A percentile compares a stretch with the other conserved stretches of the same genome.
Conservation (phyloP, 2,888 invertebrate genomes). For the Acanthosepion lycidas region DNA sequence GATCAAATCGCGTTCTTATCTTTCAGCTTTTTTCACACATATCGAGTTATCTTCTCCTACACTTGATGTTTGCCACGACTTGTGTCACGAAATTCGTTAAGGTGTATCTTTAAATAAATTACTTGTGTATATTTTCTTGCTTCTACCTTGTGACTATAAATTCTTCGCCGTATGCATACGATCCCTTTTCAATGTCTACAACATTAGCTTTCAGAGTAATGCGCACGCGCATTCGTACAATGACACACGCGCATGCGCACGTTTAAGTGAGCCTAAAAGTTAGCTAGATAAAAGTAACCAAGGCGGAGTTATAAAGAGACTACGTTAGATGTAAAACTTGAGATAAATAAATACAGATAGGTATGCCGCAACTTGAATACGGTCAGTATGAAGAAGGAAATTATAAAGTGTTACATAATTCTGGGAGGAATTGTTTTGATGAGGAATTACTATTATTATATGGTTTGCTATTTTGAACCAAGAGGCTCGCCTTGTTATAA, state of each 20-base stretch:
- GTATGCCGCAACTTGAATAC: too few relatives aligned
- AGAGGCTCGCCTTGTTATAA: too few relatives aligned
- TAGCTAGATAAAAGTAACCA: neutral
- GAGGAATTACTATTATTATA: too few relatives aligned
- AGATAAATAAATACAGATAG: too few relatives aligned
- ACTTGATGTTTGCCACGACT: neutral
- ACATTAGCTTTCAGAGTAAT: neutral
- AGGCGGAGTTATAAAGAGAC: too few relatives aligned
- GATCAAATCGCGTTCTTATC: neutral
- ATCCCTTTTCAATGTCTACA: neutral
- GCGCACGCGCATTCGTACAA: neutral
- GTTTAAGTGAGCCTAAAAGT: neutral
- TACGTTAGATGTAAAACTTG: too few relatives aligned
- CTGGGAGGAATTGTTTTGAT: too few relatives aligned
- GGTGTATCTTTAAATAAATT: neutral
- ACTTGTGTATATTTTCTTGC: neutral
- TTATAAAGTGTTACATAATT: too few relatives aligned
- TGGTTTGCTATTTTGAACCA: too few relatives aligned
- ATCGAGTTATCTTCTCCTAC: neutral
- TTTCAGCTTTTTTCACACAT: neutral
- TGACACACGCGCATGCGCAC: neutral
- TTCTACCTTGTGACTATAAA: neutral
- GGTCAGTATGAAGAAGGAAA: too few relatives aligned
- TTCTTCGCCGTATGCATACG: neutral
- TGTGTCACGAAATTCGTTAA: neutral